Conservation (phyloP, 2,113 vertebrate genomes). For the Ictidomys tridecemlineatus region DNA sequence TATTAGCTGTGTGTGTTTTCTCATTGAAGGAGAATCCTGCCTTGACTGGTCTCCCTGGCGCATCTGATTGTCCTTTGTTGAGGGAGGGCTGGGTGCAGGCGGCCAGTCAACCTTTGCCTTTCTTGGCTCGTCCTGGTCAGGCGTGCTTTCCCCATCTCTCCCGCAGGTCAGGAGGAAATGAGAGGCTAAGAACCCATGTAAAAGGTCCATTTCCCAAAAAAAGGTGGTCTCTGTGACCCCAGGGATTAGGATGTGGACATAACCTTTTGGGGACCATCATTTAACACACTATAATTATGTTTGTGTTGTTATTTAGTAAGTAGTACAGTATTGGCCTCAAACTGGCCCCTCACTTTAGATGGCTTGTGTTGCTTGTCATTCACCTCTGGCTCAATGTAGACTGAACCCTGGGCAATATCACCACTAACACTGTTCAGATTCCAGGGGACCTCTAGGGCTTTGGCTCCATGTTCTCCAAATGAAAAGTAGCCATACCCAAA, state of each 20-base stretch:
- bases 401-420: not conserved
- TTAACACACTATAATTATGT: not conserved
- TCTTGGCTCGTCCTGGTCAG: too few species aligned
- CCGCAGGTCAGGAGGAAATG: too few species aligned
- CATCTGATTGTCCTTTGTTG: too few species aligned
- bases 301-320: not conserved
- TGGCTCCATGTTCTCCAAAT: not conserved
- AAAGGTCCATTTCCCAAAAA: not conserved
- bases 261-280: not conserved
- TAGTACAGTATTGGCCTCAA: not conserved
- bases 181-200: too few species aligned
- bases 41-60: too few species aligned
- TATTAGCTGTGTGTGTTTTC: too few species aligned
- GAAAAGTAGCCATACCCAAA: not conserved
- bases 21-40: too few species aligned
- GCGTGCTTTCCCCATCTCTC: too few species aligned
- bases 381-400: not conserved
- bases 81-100: too few species aligned
- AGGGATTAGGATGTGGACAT: not conserved
- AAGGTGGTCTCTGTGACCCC: not conserved
- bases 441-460: not conserved
- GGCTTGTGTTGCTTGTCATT: not conserved
- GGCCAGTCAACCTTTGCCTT: too few species aligned
- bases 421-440: not conserved
- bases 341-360: not conserved